These are phyloP conservation scores for Camponotus fellah DNA, from an alignment of 2,888 invertebrate genomes.

Conservation along the genomic window DNA sequence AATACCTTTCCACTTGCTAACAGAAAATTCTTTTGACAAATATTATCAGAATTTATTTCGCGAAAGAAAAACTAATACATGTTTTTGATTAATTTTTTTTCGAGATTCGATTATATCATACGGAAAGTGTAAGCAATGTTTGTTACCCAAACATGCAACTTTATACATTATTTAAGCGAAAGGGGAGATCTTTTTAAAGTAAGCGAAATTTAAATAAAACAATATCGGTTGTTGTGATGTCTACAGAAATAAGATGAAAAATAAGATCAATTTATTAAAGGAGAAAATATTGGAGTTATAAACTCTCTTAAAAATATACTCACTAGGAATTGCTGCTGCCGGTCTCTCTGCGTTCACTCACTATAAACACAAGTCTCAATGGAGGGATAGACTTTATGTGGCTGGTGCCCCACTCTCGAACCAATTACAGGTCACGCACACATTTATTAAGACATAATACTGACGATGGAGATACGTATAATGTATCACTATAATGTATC, in stretches of 20 bases:
- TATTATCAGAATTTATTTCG: not conserved
- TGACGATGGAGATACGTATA: not conserved
- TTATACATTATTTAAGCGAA: not conserved
- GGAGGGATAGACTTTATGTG: constrained; percentile 74
- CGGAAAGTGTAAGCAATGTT: not conserved
- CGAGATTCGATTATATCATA: not conserved
- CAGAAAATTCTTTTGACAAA: not conserved
- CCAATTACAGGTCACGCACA: constrained; percentile 65
- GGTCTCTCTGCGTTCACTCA: constrained; percentile 64
- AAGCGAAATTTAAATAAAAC: not conserved
- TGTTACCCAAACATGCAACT: not conserved
- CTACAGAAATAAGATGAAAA: not conserved
- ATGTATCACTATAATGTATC: not conserved
- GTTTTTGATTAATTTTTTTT: not conserved
- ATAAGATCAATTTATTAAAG: not conserved
- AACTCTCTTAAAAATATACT: constrained; percentile 51
- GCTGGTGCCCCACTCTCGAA: constrained; percentile 71
- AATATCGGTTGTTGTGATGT: not conserved
- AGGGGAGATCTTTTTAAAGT: not conserved
- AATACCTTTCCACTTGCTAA: not conserved
- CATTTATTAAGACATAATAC: constrained; percentile 19
- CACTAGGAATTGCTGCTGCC: constrained; percentile 61
- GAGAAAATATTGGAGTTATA: not conserved
- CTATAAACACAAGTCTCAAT: constrained; percentile 74
- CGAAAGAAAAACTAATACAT: not conserved